These are phyloP conservation scores for Pseudolaguvia tuberculata DNA, from an alignment of 2,113 vertebrate genomes.

Conservation along the genomic window DNA sequence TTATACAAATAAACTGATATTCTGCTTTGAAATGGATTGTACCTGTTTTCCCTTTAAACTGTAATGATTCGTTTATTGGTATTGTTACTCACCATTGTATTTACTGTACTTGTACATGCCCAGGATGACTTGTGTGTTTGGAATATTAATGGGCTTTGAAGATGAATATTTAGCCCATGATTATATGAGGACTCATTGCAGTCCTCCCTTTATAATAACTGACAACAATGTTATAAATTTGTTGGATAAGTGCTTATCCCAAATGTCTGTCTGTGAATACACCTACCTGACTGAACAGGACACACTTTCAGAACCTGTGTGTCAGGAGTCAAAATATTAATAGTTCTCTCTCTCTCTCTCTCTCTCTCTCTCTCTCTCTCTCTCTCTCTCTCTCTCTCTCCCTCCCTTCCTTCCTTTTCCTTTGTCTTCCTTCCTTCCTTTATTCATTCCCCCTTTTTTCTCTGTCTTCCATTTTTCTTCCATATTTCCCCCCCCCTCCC, in stretches of 20 bases:
- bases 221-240: background rate
- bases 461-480: background rate
- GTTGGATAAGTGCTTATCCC: background rate
- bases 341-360: background rate
- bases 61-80: background rate
- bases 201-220: background rate
- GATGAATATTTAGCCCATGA: background rate
- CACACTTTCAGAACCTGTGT: background rate
- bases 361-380: background rate
- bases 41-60: background rate
- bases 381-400: background rate
- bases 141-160: background rate
- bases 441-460: constrained; percentile 8
- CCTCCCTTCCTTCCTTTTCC: background rate
- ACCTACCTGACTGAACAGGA: background rate
- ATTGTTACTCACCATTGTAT: background rate
- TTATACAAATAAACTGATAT: no score
- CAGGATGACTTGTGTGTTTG: background rate
- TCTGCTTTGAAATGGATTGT: background rate
- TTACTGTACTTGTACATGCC: background rate
- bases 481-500: constrained; percentile 66
- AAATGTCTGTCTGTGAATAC: background rate
- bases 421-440: background rate
- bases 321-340: background rate
- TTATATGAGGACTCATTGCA: background rate